phyloP scores from a whole-genome alignment of 2,888 invertebrate genomes.

The Euproctis similis region DNA sequence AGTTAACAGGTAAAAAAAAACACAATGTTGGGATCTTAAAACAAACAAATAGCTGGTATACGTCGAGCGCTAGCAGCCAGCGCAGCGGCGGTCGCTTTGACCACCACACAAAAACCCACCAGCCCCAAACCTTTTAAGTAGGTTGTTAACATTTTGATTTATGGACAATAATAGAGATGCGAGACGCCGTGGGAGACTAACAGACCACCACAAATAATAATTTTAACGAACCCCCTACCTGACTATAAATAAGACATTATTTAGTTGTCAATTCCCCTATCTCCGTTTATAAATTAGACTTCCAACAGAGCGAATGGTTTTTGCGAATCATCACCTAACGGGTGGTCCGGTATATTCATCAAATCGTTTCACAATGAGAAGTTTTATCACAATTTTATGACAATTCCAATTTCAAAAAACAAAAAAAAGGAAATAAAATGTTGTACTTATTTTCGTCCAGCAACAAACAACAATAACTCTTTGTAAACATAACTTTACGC shows the following conservation, averaged over 20 bases:
- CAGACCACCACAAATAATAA: constrained; percentile 64
- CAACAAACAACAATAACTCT: constrained; percentile 34
- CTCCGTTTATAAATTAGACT: constrained; percentile 36
- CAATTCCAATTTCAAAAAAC: no score
- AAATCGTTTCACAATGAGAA: constrained; percentile 32
- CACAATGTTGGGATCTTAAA: constrained; percentile 72
- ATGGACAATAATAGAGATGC: constrained; percentile 75
- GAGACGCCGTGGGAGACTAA: constrained; percentile 69
- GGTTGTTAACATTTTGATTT: constrained; percentile 77
- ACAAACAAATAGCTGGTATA: constrained; percentile 68
- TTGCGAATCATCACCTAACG: constrained; percentile 33
- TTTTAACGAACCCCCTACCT: constrained; percentile 69
- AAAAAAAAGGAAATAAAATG: no score
- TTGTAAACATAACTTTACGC: constrained; percentile 31
- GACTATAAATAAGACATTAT: constrained; percentile 61
- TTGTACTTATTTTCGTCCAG: constrained; percentile 33
- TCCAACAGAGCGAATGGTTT: constrained; percentile 21
- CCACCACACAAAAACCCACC: constrained; percentile 66
- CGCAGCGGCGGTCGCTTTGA: constrained; percentile 63
- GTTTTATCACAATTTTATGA: no score
- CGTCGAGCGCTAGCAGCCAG: constrained; percentile 51
- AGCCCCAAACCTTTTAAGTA: constrained; percentile 72
- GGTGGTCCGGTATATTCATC: constrained; percentile 57
- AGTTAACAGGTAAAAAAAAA: constrained; percentile 62
- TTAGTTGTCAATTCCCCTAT: constrained; percentile 54